Conservation (phyloP, 2,797 vertebrate species). For the Hydrophis major region DNA sequence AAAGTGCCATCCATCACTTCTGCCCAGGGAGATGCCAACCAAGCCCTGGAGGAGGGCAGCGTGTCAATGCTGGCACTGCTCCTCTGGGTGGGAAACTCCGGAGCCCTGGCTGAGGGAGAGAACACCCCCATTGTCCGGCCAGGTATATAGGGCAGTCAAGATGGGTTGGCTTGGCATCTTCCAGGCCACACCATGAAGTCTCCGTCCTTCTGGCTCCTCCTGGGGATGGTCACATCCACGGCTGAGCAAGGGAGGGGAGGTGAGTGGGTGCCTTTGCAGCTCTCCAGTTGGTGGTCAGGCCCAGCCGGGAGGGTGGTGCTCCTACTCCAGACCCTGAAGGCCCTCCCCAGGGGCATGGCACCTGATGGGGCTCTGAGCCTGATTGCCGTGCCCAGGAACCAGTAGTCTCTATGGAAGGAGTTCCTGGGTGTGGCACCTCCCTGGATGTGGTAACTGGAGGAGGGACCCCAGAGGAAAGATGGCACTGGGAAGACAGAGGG, state of each 20-base stretch:
- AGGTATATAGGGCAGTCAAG: background rate
- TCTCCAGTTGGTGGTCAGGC: rapidly evolving
- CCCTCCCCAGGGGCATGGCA: background rate
- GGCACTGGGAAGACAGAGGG: background rate
- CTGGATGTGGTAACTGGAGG: background rate
- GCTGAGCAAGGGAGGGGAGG: background rate
- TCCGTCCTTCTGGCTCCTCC: background rate
- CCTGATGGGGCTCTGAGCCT: background rate
- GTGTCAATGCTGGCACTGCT: background rate
- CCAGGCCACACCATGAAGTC: background rate
- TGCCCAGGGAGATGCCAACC: background rate
- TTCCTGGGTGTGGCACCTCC: background rate
- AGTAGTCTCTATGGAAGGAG: rapidly evolving
- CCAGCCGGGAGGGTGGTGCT: background rate
- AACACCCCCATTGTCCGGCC: background rate
- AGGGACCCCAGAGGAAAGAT: background rate
- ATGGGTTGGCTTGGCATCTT: background rate
- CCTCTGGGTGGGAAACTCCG: background rate
- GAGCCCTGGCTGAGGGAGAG: no score
- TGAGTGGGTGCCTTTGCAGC: background rate
- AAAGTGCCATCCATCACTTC: background rate
- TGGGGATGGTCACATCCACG: background rate
- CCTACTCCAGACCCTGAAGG: background rate
- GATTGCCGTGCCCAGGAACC: no score
- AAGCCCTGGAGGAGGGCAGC: background rate